Percentiles rank a stretch among this genome's conserved stretches.
Conservation (phyloP, 1,140 invertebrate species). For the Tetramorium alpestre region DNA sequence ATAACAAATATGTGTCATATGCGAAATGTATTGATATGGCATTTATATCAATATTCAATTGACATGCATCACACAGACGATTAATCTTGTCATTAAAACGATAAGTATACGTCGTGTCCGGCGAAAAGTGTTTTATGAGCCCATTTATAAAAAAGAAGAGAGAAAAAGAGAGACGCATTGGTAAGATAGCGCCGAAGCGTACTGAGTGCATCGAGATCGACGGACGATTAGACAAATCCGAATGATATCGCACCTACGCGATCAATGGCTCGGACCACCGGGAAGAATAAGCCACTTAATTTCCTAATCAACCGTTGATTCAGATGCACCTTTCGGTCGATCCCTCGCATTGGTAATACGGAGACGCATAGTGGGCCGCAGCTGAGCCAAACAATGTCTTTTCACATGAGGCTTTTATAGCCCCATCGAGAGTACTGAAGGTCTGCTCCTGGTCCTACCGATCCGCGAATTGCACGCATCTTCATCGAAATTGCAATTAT, state of each 20-base stretch:
- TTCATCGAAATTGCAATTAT: not conserved
- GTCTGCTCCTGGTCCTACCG: slow-evolving; percentile 68
- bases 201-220: slow-evolving; percentile 53
- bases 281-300: slow-evolving; percentile 84
- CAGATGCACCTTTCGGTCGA: slow-evolving; percentile 83
- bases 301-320: slow-evolving; percentile 85
- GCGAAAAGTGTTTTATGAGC: slow-evolving; percentile 14
- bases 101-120: not conserved
- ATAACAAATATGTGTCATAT: not conserved
- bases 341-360: slow-evolving; percentile 67
- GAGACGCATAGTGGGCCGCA: slow-evolving; percentile 75
- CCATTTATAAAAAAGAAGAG: slow-evolving; percentile 29
- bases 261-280: slow-evolving; percentile 70
- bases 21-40: not conserved
- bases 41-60: slow-evolving; percentile 8
- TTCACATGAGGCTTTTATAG: slow-evolving; percentile 85
- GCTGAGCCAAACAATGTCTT: slow-evolving; percentile 85
- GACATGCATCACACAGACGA: not conserved
- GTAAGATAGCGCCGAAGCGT: not conserved
- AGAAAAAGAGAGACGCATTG: slow-evolving; percentile 6
- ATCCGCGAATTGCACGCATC: slow-evolving; percentile 62
- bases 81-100: slow-evolving; percentile 25
- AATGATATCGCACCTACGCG: slow-evolving; percentile 65
- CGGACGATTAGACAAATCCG: slow-evolving; percentile 75
- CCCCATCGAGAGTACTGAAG: slow-evolving; percentile 76